Percentiles rank a stretch among this genome's conserved stretches.
Conservation (phyloP, 2,113 vertebrate genomes). For the Vulpes vulpes region DNA sequence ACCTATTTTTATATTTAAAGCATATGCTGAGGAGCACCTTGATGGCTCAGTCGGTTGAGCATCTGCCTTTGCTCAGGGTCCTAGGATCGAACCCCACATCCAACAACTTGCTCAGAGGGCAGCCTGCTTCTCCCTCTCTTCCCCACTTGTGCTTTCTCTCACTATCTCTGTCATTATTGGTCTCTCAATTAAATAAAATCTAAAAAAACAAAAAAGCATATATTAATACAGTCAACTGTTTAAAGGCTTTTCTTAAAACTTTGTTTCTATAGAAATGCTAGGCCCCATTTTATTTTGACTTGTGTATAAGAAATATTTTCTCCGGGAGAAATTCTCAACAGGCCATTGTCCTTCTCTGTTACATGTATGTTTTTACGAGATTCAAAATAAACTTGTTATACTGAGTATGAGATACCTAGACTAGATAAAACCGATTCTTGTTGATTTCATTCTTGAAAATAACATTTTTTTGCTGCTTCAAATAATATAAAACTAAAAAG, state of each 20-base stretch:
- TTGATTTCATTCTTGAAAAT: slow-evolving; percentile 63
- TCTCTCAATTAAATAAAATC: too few species aligned
- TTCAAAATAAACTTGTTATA: slow-evolving; percentile 65
- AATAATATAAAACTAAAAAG: slow-evolving; percentile 58
- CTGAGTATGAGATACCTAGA: slow-evolving; percentile 59
- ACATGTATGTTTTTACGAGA: slow-evolving; percentile 70
- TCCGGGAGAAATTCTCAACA: slow-evolving; percentile 73
- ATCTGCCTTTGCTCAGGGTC: too few species aligned
- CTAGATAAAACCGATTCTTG: slow-evolving; percentile 60
- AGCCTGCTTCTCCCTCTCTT: too few species aligned
- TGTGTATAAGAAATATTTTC: slow-evolving; percentile 65
- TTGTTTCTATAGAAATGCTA: slow-evolving; percentile 69
- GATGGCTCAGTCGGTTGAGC: too few species aligned
- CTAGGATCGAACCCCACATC: too few species aligned
- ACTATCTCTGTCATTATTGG: too few species aligned
- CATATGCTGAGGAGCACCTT: slow-evolving; percentile 27
- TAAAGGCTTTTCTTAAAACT: slow-evolving; percentile 60
- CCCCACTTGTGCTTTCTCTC: too few species aligned
- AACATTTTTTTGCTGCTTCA: slow-evolving; percentile 69
- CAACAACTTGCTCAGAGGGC: too few species aligned
- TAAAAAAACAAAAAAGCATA: neutral
- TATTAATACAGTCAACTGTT: slow-evolving; percentile 71
- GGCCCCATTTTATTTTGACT: slow-evolving; percentile 74
- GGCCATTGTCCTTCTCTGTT: slow-evolving; percentile 64
- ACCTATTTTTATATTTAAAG: neutral